Conservation (phyloP, 2,888 invertebrate species). For the Smittia aterrima region DNA sequence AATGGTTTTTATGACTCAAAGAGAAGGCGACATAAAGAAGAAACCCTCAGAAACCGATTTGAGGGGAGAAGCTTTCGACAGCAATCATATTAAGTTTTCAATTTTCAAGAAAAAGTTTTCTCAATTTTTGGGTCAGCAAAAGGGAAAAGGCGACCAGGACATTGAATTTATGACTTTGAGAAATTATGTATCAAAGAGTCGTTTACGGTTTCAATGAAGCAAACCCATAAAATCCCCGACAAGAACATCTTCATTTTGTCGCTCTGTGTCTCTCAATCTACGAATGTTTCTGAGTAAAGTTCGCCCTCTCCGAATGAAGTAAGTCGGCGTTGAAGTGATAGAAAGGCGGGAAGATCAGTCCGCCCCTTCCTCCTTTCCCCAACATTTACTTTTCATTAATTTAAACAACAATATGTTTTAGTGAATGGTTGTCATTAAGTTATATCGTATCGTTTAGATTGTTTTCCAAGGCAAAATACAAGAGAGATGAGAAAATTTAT, state of each 20-base stretch:
- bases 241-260: conserved; percentile 34
- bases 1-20: not conserved
- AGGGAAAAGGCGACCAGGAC: not conserved
- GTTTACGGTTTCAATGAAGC: conserved; percentile 24
- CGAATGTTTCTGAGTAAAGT: conserved; percentile 9
- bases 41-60: not conserved
- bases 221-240: conserved; percentile 28
- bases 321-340: not conserved
- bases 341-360: not conserved
- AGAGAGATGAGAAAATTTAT: conserved; percentile 17
- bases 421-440: conserved; percentile 37
- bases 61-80: not conserved
- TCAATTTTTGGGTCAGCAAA: conserved; percentile 19
- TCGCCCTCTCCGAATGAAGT: not conserved
- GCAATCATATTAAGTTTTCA: conserved; percentile 41
- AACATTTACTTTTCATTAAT: conserved; percentile 42
- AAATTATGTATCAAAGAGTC: conserved; percentile 36
- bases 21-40: conserved; percentile 8
- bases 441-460: conserved; percentile 35
- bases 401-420: conserved; percentile 39
- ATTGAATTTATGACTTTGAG: conserved; percentile 7
- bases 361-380: conserved; percentile 6
- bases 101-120: conserved; percentile 23
- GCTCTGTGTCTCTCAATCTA: not conserved
- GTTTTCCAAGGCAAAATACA: not conserved